Evolutionary conservation across 2,797 vertebrate species (phyloP).

Genomic region (Scleropages formosus): DNA sequence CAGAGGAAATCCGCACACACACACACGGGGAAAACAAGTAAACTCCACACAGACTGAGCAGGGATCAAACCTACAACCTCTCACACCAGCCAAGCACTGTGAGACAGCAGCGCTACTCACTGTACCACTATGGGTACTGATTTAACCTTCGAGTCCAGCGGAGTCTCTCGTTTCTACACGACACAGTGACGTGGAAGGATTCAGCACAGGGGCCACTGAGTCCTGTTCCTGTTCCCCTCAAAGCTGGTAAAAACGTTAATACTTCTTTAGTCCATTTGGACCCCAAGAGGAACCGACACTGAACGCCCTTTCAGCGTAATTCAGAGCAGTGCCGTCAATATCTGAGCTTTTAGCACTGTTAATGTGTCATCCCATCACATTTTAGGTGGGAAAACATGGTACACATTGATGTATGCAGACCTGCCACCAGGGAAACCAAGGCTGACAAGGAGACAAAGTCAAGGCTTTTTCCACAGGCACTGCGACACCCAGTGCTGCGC

Average conservation of each 20-base stretch:
- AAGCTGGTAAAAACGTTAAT: neutral
- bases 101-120: too few species aligned
- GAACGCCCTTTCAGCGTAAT: slow-evolving; percentile 48
- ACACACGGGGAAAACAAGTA: too few species aligned
- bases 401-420: slow-evolving; percentile 26
- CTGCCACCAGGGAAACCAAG: slow-evolving; percentile 24
- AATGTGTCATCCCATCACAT: slow-evolving; percentile 59
- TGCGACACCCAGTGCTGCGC: neutral
- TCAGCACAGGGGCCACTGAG: neutral
- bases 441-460: neutral
- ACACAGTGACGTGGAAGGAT: too few species aligned
- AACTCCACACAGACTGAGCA: too few species aligned
- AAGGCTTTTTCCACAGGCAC: neutral
- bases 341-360: slow-evolving; percentile 71
- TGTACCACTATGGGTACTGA: too few species aligned
- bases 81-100: too few species aligned
- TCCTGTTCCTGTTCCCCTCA: neutral
- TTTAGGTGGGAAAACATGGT: slow-evolving; percentile 60
- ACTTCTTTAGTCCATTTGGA: neutral
- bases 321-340: slow-evolving; percentile 41
- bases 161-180: too few species aligned
- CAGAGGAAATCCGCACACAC: too few species aligned
- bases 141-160: too few species aligned
- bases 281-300: neutral
- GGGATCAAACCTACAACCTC: too few species aligned